These are phyloP conservation scores for Slavum lentiscoides DNA, from an alignment of 2,888 invertebrate genomes.

Conservation along the genomic window DNA sequence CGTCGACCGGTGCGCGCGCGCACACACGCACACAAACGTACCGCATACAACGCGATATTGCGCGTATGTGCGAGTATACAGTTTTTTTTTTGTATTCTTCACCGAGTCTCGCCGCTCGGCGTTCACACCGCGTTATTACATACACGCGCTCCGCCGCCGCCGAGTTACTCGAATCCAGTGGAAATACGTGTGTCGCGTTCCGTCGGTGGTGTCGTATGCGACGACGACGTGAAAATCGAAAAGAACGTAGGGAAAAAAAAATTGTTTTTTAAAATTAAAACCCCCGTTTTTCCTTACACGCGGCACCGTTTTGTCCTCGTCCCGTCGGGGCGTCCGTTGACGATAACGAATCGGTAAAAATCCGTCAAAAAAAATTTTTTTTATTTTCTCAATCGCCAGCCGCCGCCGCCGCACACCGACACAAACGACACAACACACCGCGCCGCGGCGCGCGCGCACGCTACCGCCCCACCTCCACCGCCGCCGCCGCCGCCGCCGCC, in stretches of 20 bases:
- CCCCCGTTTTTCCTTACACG: too few relatives aligned
- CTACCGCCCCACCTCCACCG: neutral
- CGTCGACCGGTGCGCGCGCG: conserved; percentile 26
- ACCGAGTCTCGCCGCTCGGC: neutral
- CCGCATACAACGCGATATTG: neutral
- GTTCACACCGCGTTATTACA: too few relatives aligned
- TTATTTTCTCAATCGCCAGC: too few relatives aligned
- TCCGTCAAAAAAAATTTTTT: too few relatives aligned
- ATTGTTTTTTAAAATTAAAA: too few relatives aligned
- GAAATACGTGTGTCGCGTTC: too few relatives aligned
- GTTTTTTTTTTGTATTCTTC: neutral
- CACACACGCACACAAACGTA: neutral
- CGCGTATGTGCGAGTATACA: neutral
- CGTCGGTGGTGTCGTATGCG: too few relatives aligned
- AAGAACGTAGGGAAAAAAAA: too few relatives aligned
- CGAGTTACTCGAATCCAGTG: neutral
- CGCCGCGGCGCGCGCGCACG: conserved; percentile 2
- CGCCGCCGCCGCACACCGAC: conserved; percentile 1
- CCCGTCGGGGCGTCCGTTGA: neutral
- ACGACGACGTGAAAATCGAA: too few relatives aligned
- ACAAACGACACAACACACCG: too few relatives aligned
- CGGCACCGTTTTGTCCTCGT: neutral
- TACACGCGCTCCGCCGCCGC: neutral
- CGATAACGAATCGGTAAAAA: neutral
- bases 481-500: too few relatives aligned